A percentile compares a stretch with the other conserved stretches of the same genome.
Evolutionary conservation across 2,113 vertebrate species (phyloP).

Genomic region (Callaeas wilsoni): DNA sequence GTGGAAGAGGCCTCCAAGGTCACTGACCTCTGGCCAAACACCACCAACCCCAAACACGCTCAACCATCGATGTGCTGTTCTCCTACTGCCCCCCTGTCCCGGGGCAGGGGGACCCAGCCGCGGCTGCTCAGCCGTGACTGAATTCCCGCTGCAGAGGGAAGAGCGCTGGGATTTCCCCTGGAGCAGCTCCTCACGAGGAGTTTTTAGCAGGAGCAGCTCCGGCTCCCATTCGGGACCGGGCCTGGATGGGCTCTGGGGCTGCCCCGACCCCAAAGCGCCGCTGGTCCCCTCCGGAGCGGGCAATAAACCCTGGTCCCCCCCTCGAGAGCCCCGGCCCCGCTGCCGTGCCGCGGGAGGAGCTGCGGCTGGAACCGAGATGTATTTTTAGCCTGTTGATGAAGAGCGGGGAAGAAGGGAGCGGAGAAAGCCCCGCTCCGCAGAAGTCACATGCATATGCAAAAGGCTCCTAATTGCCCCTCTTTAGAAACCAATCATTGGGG

Average conservation of each 20-base stretch:
- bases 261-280: no score
- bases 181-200: rapidly evolving
- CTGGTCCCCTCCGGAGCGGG: background rate
- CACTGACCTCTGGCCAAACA: rapidly evolving
- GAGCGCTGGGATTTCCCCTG: background rate
- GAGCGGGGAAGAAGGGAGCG: background rate
- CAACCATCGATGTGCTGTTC: rapidly evolving
- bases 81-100: no score
- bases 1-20: background rate
- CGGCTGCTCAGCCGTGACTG: rapidly evolving
- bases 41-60: rapidly evolving
- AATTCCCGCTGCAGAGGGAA: background rate
- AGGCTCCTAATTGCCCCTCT: conserved; percentile 75
- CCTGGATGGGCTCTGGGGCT: background rate
- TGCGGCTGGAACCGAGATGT: background rate
- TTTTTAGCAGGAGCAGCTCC: background rate
- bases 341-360: background rate
- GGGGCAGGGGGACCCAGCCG: background rate
- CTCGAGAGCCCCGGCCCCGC: background rate
- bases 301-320: background rate
- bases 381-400: conserved; percentile 40
- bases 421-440: conserved; percentile 48
- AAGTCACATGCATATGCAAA: conserved; percentile 75
- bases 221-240: background rate
- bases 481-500: conserved; percentile 75